phyloP scores from a whole-genome alignment of 2,888 invertebrate species.

The Calameuta pallipes region DNA sequence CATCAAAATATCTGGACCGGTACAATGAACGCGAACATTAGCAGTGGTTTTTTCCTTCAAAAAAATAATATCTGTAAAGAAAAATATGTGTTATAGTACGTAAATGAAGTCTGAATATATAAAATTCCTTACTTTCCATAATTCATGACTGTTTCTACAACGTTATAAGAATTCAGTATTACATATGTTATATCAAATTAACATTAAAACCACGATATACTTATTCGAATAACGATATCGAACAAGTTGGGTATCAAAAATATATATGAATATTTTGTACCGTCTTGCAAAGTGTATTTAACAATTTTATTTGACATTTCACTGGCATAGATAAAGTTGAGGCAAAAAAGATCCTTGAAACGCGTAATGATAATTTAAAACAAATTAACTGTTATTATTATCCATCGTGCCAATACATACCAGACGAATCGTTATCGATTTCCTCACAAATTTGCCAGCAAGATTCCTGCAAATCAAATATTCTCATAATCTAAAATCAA shows the following conservation, averaged over 20 bases:
- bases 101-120: background rate
- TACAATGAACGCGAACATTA: constrained; percentile 46
- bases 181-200: background rate
- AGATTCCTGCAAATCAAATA: background rate
- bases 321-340: too few species aligned
- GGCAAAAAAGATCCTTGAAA: background rate
- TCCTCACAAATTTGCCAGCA: background rate
- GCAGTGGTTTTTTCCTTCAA: constrained; percentile 29
- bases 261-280: background rate
- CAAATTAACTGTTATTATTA: background rate
- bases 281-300: background rate
- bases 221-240: background rate
- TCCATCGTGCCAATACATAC: background rate
- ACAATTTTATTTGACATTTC: background rate
- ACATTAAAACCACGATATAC: background rate
- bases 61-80: background rate
- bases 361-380: background rate
- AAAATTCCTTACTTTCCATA: background rate
- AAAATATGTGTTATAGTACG: background rate
- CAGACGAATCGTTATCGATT: background rate
- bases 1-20: constrained; percentile 35
- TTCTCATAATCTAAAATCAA: background rate
- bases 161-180: background rate
- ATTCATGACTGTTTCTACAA: background rate
- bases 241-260: background rate